Base-by-base conservation (phyloP, 2,888 invertebrate genomes). In the Drosophila recens region DNA sequence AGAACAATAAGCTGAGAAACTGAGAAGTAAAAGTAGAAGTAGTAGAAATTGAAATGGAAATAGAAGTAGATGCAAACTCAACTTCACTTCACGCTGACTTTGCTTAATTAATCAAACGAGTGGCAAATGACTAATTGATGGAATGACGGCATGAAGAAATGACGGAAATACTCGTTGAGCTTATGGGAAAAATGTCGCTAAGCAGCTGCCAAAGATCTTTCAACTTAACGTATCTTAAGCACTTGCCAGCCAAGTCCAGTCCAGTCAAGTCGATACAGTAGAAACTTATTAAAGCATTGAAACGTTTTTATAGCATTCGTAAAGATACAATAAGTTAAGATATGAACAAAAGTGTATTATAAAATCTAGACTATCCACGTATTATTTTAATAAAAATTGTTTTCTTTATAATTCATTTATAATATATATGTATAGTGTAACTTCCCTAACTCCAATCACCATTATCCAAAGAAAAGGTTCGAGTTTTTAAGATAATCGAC, bases 201-300 rank as follows among this genome's bases (percentile, higher is more conserved):
- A 48, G 58, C 58, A 59, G 49, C 59, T 40, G 59, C 59, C 40
- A 61, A 20, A 10, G 43, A 57, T 38, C 27, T 36, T 45, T 45
- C 45, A 45, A 36, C 45, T 57, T 23, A 36, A 36, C 45, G 36
- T 63, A 63, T 63, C 73, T 65, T 72, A 77, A 77, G 72, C 27
- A 46, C 68, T 63, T 58, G 48, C 59, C 58, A 30, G 30, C 8
- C 30, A 30, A 30, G 30, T 30, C 2, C 54, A 11, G 30, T 30
- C 8, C 49, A 11, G 70, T 13, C 48, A 45, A 20, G 34, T 36
- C 23, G 6, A 11, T 15, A 57, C 56, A 57, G 56, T 45, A 15
- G 36, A 10, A n/a, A 11, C 56, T 23, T 8, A 23, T 15, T 57
- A 57, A 33, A 54, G 33, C 10, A 33, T 17, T 30, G 8, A 30